Evolutionary conservation across 64 coral and sea anemone species (phyloP).

Genomic region (Montipora foliosa): DNA sequence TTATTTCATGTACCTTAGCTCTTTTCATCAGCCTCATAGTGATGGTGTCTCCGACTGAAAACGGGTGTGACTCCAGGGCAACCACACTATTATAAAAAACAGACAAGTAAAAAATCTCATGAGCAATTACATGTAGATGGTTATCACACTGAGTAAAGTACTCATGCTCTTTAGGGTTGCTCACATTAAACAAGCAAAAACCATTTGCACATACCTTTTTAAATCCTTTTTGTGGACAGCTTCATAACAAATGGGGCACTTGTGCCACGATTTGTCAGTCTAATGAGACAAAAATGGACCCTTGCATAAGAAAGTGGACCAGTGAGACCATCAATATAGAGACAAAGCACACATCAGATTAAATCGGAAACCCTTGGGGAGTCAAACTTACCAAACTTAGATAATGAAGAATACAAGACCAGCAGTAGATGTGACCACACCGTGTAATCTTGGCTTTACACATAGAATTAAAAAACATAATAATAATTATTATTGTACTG

Average conservation of each 20-base stretch:
- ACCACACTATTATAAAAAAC: conserved; percentile 78
- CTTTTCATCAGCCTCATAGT: conserved; percentile 98
- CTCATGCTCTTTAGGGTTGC: background rate
- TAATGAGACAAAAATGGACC: conserved; percentile 14
- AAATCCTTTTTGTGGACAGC: conserved; percentile 86
- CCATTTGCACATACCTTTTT: conserved; percentile 75
- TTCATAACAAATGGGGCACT: conserved; percentile 98
- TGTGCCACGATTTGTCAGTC: conserved; percentile 93
- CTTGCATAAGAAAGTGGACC: background rate
- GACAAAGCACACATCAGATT: background rate
- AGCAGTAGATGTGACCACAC: conserved; percentile 99
- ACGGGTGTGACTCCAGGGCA: conserved; percentile 84
- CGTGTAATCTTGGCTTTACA: conserved; percentile 92
- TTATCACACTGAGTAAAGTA: too few relatives aligned
- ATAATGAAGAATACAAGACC: conserved; percentile 99
- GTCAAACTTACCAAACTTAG: conserved; percentile 86
- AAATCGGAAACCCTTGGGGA: background rate
- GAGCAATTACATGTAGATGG: too few relatives aligned
- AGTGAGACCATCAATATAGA: background rate
- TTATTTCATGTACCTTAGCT: conserved; percentile 68
- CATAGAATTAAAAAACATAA: too few relatives aligned
- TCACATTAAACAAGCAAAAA: background rate
- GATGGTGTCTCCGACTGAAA: conserved; percentile 81
- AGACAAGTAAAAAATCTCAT: background rate
- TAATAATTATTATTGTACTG: too few relatives aligned